Evolutionary conservation across 2,888 invertebrate species (phyloP).

Genomic region (Dioctria rufipes): DNA sequence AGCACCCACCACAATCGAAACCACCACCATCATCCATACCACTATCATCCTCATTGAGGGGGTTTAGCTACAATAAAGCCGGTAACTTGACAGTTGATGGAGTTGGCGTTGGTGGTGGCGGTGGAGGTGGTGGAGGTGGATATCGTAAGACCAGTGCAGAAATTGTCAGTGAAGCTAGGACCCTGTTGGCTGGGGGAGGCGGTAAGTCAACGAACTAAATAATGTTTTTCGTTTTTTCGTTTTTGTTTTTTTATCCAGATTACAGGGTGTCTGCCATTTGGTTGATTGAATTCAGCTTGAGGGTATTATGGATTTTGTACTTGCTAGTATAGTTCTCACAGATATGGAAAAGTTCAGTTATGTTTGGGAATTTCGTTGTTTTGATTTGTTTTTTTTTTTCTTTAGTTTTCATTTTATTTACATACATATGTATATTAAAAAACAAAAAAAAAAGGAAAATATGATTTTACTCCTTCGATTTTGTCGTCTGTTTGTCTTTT

Average conservation of each 20-base stretch:
- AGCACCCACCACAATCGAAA: conserved; percentile 17
- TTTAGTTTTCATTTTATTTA: no score
- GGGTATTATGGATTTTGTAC: not conserved
- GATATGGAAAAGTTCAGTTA: no score
- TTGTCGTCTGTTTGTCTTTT: no score
- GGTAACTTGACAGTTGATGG: conserved; percentile 1
- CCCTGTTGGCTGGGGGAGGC: conserved; percentile 71
- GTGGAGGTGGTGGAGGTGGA: not conserved
- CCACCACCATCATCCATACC: not conserved
- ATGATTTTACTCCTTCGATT: no score
- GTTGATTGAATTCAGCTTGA: conserved; percentile 3
- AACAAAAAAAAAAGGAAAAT: no score
- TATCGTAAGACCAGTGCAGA: conserved; percentile 82
- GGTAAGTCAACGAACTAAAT: conserved; percentile 53
- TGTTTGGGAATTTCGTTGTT: no score
- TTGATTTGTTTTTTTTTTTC: no score
- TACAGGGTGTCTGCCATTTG: conserved; percentile 37
- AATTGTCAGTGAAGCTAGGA: conserved; percentile 84
- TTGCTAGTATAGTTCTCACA: not conserved
- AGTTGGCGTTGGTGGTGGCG: not conserved
- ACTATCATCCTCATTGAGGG: not conserved
- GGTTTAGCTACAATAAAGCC: conserved; percentile 4
- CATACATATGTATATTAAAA: no score
- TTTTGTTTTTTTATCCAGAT: not conserved
- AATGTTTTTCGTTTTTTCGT: conserved; percentile 2